phyloP scores from a whole-genome alignment of 1,140 invertebrate species.

The Lasioglossum baleicum region DNA sequence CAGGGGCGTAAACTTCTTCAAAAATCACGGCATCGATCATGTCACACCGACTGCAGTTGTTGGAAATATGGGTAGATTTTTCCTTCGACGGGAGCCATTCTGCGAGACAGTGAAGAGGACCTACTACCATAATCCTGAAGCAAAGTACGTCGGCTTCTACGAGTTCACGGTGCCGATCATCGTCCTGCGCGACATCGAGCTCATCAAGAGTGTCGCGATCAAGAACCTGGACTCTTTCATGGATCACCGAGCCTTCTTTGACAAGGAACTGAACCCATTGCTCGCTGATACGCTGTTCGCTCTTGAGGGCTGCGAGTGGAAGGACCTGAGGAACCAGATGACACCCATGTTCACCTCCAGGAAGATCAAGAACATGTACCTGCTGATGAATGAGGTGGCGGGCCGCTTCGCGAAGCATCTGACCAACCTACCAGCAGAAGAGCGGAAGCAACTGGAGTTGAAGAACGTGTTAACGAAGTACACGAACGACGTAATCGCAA shows the following conservation, averaged over 20 bases:
- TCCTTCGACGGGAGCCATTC: not conserved
- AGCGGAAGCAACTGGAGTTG: slow-evolving; percentile 5
- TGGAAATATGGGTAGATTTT: slow-evolving; percentile 44
- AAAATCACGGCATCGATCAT: slow-evolving; percentile 29
- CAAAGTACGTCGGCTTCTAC: slow-evolving; percentile 65
- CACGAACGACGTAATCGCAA: slow-evolving; percentile 83
- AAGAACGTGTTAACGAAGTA: slow-evolving; percentile 72
- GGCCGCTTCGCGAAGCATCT: slow-evolving; percentile 53
- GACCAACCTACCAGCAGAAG: slow-evolving; percentile 45
- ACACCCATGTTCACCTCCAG: slow-evolving; percentile 71
- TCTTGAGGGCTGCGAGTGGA: slow-evolving; percentile 68
- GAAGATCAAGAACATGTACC: slow-evolving; percentile 70
- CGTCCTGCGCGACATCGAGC: slow-evolving; percentile 71
- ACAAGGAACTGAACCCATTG: slow-evolving; percentile 64
- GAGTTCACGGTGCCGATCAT: slow-evolving; percentile 64
- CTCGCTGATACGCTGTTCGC: slow-evolving; percentile 69
- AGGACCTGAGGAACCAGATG: slow-evolving; percentile 63
- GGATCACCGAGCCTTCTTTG: slow-evolving; percentile 69
- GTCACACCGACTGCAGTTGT: slow-evolving; percentile 38
- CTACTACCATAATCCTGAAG: slow-evolving; percentile 42
- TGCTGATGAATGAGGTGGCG: slow-evolving; percentile 55
- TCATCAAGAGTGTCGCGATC: slow-evolving; percentile 67
- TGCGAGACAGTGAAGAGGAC: rapidly evolving
- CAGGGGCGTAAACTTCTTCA: not conserved
- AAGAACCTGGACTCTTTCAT: slow-evolving; percentile 71